Evolutionary conservation across 2,113 vertebrate genomes (phyloP).

Genomic region (Campylorhamphus procurvoides): DNA sequence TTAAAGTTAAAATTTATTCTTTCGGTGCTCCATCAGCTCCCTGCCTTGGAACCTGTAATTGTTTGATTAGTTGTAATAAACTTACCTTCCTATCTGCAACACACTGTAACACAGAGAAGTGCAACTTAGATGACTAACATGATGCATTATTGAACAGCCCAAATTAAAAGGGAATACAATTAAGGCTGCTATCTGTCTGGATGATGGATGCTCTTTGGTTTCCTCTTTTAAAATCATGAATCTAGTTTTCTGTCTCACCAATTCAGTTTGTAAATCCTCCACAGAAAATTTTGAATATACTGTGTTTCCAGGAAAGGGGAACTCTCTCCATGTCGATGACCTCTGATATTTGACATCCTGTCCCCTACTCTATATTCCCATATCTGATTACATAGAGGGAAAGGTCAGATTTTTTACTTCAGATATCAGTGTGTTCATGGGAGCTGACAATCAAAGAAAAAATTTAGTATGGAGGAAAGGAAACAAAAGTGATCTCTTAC

Average conservation of each 20-base stretch:
- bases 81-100: conserved; percentile 7
- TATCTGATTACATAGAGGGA: background rate
- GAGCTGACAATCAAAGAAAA: background rate
- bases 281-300: background rate
- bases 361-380: background rate
- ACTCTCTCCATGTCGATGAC: background rate
- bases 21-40: background rate
- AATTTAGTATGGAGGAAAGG: background rate
- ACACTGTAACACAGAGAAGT: conserved; percentile 3
- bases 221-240: conserved; percentile 44
- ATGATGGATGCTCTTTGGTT: conserved; percentile 30
- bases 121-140: conserved; percentile 37
- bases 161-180: conserved; percentile 61
- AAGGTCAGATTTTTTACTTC: background rate
- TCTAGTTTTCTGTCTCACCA: conserved; percentile 37
- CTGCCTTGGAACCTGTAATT: background rate
- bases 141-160: conserved; percentile 42
- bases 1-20: background rate
- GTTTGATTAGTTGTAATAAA: conserved; percentile 53
- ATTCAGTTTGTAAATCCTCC: background rate
- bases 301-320: background rate
- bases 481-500: background rate
- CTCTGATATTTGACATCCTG: background rate
- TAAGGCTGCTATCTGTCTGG: conserved; percentile 42
- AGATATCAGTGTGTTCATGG: background rate